Conservation (phyloP, 2,113 vertebrate species). For the Mixornis gularis region DNA sequence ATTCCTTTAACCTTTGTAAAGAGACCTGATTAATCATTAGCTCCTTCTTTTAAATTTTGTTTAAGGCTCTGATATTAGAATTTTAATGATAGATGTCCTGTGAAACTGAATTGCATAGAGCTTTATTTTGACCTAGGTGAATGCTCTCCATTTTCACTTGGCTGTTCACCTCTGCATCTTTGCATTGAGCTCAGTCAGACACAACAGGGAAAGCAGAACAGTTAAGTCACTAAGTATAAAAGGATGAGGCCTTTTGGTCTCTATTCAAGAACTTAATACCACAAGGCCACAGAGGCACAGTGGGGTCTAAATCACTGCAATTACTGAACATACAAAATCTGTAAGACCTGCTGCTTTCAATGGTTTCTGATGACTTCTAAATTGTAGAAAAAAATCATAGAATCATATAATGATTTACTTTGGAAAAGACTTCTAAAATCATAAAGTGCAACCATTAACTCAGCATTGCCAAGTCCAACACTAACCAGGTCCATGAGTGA, state of each 20-base stretch:
- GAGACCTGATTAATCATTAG: constrained; percentile 20
- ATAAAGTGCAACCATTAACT: neutral
- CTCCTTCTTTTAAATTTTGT: constrained; percentile 28
- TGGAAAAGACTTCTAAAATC: neutral
- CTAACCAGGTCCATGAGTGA: neutral
- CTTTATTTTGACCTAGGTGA: constrained; percentile 7
- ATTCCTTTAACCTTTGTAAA: constrained; percentile 33
- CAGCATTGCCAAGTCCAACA: neutral
- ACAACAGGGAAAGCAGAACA: neutral
- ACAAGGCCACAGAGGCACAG: neutral
- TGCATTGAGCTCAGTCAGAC: neutral
- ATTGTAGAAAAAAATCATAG: neutral
- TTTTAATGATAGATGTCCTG: constrained; percentile 34
- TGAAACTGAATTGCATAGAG: neutral
- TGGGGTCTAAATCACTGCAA: neutral
- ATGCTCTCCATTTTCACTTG: neutral
- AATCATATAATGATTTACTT: neutral
- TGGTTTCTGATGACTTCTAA: neutral
- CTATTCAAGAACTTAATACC: neutral
- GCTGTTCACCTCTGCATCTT: neutral
- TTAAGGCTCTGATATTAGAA: neutral
- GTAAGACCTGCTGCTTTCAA: neutral
- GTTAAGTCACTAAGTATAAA: neutral
- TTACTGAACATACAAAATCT: neutral
- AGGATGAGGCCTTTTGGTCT: neutral